phyloP scores from a whole-genome alignment of 1,140 invertebrate genomes.

The Trypoxylus dichotomus region DNA sequence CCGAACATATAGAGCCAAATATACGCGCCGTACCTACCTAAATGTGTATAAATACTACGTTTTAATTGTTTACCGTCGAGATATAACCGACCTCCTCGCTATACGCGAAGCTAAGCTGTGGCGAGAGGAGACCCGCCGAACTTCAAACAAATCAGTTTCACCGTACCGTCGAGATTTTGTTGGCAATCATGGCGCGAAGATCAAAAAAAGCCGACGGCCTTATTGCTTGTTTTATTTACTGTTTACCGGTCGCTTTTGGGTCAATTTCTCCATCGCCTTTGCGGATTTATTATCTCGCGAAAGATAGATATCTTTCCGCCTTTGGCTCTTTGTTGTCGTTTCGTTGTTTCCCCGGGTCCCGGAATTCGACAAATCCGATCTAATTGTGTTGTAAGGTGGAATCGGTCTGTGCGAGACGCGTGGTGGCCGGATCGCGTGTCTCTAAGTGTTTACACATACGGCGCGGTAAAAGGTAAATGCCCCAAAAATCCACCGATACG shows the following conservation, averaged over 20 bases:
- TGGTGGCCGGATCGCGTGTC: background rate
- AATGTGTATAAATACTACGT: constrained; percentile 1
- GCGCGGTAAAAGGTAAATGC: background rate
- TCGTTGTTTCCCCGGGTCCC: background rate
- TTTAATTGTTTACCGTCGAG: constrained; percentile 17
- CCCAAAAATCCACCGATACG: background rate
- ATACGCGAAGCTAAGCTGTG: background rate
- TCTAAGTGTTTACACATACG: background rate
- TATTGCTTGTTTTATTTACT: constrained; percentile 23
- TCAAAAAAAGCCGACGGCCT: constrained; percentile 18
- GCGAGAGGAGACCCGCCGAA: background rate
- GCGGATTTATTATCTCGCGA: constrained; percentile 23
- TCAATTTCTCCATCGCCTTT: constrained; percentile 23
- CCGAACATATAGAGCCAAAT: background rate
- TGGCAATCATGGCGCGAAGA: background rate
- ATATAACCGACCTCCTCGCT: background rate
- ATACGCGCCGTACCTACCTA: background rate
- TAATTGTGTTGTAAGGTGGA: background rate
- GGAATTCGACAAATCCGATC: constrained; percentile 17
- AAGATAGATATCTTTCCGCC: constrained; percentile 1
- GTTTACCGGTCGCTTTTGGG: constrained; percentile 17
- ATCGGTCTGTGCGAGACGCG: background rate
- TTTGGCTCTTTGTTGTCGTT: background rate
- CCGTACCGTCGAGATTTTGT: constrained; percentile 11
- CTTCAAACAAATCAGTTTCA: constrained; percentile 21